Evolutionary conservation across 2,113 vertebrate species (phyloP), one percentile per base, ranked within the genome.

Genomic region (Pontoporia blainvillei): DNA sequence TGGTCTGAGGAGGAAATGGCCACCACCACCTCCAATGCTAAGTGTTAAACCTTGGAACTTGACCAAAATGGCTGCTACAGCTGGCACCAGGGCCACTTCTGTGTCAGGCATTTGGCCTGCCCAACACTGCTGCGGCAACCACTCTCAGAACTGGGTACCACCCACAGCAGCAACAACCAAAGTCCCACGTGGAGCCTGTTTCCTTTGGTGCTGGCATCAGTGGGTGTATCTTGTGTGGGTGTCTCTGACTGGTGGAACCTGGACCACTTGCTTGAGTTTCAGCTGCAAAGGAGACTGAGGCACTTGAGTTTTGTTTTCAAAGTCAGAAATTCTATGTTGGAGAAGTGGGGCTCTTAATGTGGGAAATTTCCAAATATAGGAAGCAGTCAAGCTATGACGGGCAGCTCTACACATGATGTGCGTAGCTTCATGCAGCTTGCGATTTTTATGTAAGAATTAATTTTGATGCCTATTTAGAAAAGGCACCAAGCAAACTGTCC

Each of bases 1-100:
- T 78, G 86, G 36, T 25, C 27, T 62, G 57, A 66, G 27, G 54
- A 83, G 46, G 67, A 49, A 85, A n/a, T 20, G 15, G 10, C 12
- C 0, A 3, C 23, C 4, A 1, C 0, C 39, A 13, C 12, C 12
- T 23, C 23, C 54, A 46, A 23, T 25, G 25, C 36, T n/a, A 66
- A 64, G 10, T 57, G 57, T n/a, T 69, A 62, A 78, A 71, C 15
- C 14, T 9, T 13, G 0, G 23, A 36, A 41, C 44, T 59, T n/a
- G 54, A n/a, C 31, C 1, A 3, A 46, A 67, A 87, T 46, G 62
- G 23, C 61, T 82, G 27, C 52, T 23, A 2, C 9, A 46, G 8
- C 29, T 4, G 25, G 18, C 2, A 34, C 25, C 34, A 49, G 14
- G 2, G 4, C 7, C 57, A 52, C 84, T 4, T 59, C 17, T 44